A percentile compares a stretch with the other conserved stretches of the same genome.
Conservation (phyloP, 2,113 vertebrate genomes). For the Trogon melanurus region DNA sequence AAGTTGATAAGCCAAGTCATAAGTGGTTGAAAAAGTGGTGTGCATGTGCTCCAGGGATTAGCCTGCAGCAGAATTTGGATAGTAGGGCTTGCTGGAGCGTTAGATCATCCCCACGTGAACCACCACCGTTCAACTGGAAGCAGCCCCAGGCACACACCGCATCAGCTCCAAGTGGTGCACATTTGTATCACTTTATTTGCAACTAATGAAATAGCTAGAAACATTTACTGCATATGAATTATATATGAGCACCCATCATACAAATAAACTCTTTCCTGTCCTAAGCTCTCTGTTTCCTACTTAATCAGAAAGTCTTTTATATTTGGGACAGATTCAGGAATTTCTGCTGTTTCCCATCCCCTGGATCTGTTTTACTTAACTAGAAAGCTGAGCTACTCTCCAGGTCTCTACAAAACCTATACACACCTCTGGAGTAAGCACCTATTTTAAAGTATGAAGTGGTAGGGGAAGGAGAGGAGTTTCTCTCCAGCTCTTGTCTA, state of each 20-base stretch:
- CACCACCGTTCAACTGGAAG: not conserved
- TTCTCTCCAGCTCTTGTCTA: not conserved
- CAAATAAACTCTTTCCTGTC: conserved; percentile 45
- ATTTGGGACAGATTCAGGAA: not conserved
- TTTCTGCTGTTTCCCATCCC: not conserved
- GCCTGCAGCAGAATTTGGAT: conserved; percentile 41
- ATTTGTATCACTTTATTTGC: conserved; percentile 64
- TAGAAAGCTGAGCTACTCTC: not conserved
- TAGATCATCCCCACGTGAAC: conserved; percentile 21
- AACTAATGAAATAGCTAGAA: conserved; percentile 62
- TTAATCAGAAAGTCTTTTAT: conserved; percentile 10
- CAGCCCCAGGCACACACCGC: conserved; percentile 15
- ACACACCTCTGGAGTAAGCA: not conserved
- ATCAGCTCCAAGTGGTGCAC: conserved; percentile 37
- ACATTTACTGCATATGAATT: conserved; percentile 55
- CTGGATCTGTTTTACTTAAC: not conserved
- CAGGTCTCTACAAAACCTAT: not conserved
- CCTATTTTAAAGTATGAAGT: not conserved
- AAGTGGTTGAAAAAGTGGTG: conserved; percentile 9
- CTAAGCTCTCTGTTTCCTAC: conserved; percentile 1
- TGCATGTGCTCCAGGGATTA: conserved; percentile 22
- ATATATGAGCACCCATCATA: conserved; percentile 35
- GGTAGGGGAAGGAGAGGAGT: not conserved
- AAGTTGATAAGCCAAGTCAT: conserved; percentile 17
- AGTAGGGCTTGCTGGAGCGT: not conserved